Evolutionary conservation across 1,140 invertebrate species (phyloP).

Genomic region (Elymnias hypermnestra): DNA sequence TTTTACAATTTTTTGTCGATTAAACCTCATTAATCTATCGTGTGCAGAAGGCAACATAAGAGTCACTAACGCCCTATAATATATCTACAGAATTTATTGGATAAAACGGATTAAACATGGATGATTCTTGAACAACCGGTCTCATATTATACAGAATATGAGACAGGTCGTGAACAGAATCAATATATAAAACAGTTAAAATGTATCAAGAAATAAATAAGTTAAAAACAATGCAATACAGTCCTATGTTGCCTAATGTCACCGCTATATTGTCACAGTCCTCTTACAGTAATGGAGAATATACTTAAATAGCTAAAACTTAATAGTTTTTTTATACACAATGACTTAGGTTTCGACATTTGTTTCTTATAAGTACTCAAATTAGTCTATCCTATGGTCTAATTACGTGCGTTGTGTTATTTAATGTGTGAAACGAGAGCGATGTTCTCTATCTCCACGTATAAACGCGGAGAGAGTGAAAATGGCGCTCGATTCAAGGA

Average conservation of each 20-base stretch:
- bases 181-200: constrained; percentile 29
- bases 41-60: constrained; percentile 69
- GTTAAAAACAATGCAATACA: constrained; percentile 60
- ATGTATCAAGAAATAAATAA: constrained; percentile 63
- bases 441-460: constrained; percentile 23
- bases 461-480: constrained; percentile 24
- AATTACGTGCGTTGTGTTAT: constrained; percentile 62
- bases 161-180: constrained; percentile 20
- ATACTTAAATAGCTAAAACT: constrained; percentile 68
- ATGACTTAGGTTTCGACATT: constrained; percentile 76
- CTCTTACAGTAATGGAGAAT: constrained; percentile 71
- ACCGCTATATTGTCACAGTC: constrained; percentile 64
- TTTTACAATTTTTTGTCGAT: constrained; percentile 74
- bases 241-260: constrained; percentile 67
- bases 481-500: constrained; percentile 42
- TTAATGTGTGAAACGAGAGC: constrained; percentile 34
- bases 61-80: constrained; percentile 36
- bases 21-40: constrained; percentile 63
- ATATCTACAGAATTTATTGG: constrained; percentile 56
- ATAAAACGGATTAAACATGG: constrained; percentile 54
- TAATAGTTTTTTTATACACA: constrained; percentile 74
- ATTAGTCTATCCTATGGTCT: constrained; percentile 68
- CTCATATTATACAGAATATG: constrained; percentile 25
- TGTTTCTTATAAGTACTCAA: constrained; percentile 73
- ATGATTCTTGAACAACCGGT: constrained; percentile 26